These are phyloP conservation scores for Falco columbarius DNA, from an alignment of 2,797 vertebrate species.

Conservation along the genomic window DNA sequence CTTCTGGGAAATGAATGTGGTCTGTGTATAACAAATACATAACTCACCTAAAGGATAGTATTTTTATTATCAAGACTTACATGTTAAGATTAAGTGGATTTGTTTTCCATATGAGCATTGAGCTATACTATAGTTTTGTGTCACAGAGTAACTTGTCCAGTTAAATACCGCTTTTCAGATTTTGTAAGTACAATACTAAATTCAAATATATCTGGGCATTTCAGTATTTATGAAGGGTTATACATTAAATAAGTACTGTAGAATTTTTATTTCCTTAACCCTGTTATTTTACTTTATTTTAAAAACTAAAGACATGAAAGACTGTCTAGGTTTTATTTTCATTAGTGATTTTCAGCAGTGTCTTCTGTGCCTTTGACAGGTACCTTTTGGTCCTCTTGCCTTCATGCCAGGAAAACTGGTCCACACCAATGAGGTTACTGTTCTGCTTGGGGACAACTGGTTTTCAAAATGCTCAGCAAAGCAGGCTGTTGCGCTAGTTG, in stretches of 20 bases:
- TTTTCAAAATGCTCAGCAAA: constrained; percentile 95
- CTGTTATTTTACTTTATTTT: not conserved
- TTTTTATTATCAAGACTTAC: not conserved
- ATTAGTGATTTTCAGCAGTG: not conserved
- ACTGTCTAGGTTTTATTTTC: not conserved
- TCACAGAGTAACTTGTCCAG: not conserved
- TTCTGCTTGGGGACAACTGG: constrained; percentile 96
- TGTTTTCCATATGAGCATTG: not conserved
- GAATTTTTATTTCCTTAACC: not conserved
- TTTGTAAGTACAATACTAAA: not conserved
- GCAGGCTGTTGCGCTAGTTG: constrained; percentile 87
- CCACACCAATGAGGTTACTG: constrained; percentile 94
- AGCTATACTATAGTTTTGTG: not conserved
- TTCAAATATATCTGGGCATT: not conserved
- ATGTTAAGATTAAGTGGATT: not conserved
- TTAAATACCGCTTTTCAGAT: not conserved
- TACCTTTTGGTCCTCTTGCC: constrained; percentile 94
- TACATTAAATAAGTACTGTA: not conserved
- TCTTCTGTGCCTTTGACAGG: constrained; percentile 77
- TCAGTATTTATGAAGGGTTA: not conserved
- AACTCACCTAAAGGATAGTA: not conserved
- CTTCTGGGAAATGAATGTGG: not conserved
- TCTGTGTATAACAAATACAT: not conserved
- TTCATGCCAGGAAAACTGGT: constrained; percentile 93
- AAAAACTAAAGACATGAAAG: not conserved